Evolutionary conservation across 1,140 invertebrate genomes (phyloP).

Genomic region (Magallana angulata): DNA sequence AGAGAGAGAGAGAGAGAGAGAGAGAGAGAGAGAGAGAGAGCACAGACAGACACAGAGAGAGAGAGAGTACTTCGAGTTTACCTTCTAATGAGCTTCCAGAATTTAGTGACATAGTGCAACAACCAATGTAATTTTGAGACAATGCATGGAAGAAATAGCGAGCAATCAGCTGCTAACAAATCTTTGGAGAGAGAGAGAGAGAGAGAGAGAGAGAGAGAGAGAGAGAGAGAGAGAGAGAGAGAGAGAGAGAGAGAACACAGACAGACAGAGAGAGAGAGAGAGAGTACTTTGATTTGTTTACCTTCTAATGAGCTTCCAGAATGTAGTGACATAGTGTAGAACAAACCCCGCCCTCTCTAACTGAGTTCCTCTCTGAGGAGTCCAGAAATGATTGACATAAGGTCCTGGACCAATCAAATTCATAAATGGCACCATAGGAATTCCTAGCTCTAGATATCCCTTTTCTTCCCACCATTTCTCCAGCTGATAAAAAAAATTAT

Average conservation of each 20-base stretch:
- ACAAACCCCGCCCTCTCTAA: slow-evolving; percentile 73
- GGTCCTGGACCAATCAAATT: slow-evolving; percentile 78
- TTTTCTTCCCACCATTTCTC: slow-evolving; percentile 79
- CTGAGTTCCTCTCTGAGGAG: slow-evolving; percentile 69
- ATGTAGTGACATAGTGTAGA: slow-evolving; percentile 70
- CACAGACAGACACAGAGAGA: too few relatives aligned
- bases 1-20: too few relatives aligned
- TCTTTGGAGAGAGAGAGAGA: too few relatives aligned
- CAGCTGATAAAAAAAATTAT: slow-evolving; percentile 67
- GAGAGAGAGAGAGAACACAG: too few relatives aligned
- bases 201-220: too few relatives aligned
- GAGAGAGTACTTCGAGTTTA: slow-evolving; percentile 52
- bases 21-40: too few relatives aligned
- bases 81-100: slow-evolving; percentile 77
- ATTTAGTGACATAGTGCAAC: slow-evolving; percentile 69
- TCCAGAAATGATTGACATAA: slow-evolving; percentile 73
- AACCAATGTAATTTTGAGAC: too few relatives aligned
- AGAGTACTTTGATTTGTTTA: slow-evolving; percentile 54
- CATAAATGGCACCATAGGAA: slow-evolving; percentile 74
- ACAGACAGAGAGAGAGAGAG: too few relatives aligned
- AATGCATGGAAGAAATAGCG: too few relatives aligned
- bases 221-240: background rate
- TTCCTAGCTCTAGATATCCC: slow-evolving; percentile 76
- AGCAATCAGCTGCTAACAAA: too few relatives aligned
- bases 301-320: slow-evolving; percentile 77